Base-by-base conservation (phyloP, 2,888 invertebrate genomes). In the Girardia tigrina region DNA sequence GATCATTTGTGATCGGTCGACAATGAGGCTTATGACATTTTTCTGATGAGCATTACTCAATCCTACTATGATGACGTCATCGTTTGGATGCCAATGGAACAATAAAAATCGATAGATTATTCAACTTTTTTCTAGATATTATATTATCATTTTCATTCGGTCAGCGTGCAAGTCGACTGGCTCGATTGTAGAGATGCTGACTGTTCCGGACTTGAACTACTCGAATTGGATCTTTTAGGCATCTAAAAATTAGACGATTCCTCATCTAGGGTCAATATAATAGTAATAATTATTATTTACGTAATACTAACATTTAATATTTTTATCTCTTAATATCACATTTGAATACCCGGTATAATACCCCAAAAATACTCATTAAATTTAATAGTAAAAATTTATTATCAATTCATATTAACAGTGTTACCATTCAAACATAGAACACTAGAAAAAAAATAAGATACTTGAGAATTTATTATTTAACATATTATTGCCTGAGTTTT, bases 21-120 rank as follows among this genome's bases (percentile, higher is more conserved):
- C 23, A 56, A 12, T 4, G n/a, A 56, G 6, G 23, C n/a, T 56
- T 56, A 56, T 56, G 36, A 36, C 36, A 36, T 16, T 36, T n/a
- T n/a, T 36, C 36, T 36, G 56, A 56, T 56, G 56, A 56, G 56
- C 56, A 56, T 56, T 56, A 56, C 56, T 56, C 56, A 56, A 56
- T 56, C 56, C 56, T 56, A 56, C 56, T 12, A 56, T 56, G 56
- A 56, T 56, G 56, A 56, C 56, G 56, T 56, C 56, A 56, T 23
- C 56, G 56, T 56, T 56, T 36, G n/a, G 56, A 56, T 56, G 56
- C 56, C 56, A 56, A 56, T 56, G 56, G 56, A 56, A 56, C 56
- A 56, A 56, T 56, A 56, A 36, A 56, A 56, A n/a, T 56, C 23
- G 56, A 56, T 56, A 56, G 56, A 56, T 20, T 56, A 23, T 20